Conservation (phyloP, 1,140 invertebrate genomes). For the Diachasma alloeum region DNA sequence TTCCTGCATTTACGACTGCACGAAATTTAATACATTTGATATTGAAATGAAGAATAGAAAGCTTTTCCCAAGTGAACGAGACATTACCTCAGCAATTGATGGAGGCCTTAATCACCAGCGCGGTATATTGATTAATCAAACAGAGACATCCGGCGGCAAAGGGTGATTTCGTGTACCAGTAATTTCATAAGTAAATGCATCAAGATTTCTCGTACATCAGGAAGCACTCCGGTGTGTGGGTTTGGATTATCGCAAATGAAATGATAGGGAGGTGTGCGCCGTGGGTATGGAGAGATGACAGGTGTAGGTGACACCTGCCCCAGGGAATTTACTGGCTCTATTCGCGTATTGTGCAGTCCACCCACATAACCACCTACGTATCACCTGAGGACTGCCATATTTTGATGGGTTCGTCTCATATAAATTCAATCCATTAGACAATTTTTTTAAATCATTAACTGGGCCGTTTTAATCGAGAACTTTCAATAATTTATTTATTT, state of each 20-base stretch:
- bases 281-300: constrained; percentile 30
- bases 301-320: constrained; percentile 48
- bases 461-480: too few relatives aligned
- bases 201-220: constrained; percentile 2
- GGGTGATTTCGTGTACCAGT: not conserved
- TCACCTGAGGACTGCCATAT: not conserved
- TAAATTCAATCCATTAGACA: too few relatives aligned
- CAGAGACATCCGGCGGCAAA: not conserved
- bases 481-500: too few relatives aligned
- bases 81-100: too few relatives aligned
- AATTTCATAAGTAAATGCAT: not conserved
- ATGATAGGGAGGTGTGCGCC: not conserved
- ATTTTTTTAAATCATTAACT: too few relatives aligned
- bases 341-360: not conserved
- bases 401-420: not conserved
- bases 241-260: not conserved
- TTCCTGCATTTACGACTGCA: too few relatives aligned
- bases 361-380: not conserved
- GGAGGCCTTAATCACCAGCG: not conserved
- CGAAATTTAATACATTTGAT: too few relatives aligned
- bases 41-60: too few relatives aligned
- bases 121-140: not conserved
- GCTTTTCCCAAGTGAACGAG: too few relatives aligned
- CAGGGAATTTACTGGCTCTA: not conserved
- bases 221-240: not conserved